phyloP scores from a whole-genome alignment of 2,113 vertebrate genomes.

The Aplodontia rufa region DNA sequence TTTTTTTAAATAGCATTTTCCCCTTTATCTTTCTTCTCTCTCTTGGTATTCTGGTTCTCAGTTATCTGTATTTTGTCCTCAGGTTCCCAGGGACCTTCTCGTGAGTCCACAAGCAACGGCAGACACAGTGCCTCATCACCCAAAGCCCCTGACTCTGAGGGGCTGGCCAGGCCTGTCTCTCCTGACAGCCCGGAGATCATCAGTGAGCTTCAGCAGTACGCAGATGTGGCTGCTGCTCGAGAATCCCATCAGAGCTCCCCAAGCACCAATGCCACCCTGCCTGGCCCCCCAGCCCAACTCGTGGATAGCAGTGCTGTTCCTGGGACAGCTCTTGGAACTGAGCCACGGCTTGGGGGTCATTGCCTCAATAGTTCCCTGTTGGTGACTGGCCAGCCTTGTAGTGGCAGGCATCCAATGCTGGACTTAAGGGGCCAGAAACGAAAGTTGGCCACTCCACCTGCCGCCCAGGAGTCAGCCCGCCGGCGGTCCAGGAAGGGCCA shows the following conservation, averaged over 20 bases:
- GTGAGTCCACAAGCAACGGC: constrained; percentile 88
- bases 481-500: constrained; percentile 88
- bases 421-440: constrained; percentile 92
- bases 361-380: constrained; percentile 83
- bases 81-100: constrained; percentile 89
- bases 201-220: constrained; percentile 93
- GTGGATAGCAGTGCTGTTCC: constrained; percentile 72
- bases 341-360: constrained; percentile 83
- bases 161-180: constrained; percentile 88
- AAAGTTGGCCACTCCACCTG: constrained; percentile 84
- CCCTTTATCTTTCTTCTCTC: background rate
- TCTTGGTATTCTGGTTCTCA: constrained; percentile 38
- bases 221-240: constrained; percentile 85
- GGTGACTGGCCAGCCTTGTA: constrained; percentile 80
- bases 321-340: constrained; percentile 78
- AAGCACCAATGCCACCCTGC: constrained; percentile 67
- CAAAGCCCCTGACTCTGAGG: constrained; percentile 86
- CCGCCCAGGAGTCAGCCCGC: constrained; percentile 85
- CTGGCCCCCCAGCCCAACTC: constrained; percentile 70
- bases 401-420: constrained; percentile 83
- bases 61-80: constrained; percentile 49
- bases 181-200: constrained; percentile 94
- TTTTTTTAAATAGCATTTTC: background rate
- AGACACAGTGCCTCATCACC: constrained; percentile 95
- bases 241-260: constrained; percentile 83